Base-by-base conservation (phyloP, 2,113 vertebrate genomes). In the Rhinoderma darwinii region DNA sequence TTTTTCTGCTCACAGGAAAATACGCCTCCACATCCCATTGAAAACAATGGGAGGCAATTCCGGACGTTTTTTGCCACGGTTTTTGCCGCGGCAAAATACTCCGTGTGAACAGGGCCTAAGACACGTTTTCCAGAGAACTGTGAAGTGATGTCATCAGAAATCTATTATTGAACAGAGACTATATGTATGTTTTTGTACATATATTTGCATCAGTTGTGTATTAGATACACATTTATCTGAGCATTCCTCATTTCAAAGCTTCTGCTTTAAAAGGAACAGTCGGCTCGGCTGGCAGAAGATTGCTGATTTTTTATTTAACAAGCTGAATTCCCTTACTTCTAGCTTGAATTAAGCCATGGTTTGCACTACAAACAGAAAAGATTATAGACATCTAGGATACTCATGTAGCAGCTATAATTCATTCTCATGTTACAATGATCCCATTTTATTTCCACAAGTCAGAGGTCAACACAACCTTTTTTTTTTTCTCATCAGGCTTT, bases 381-480 rank as follows among this genome's bases (percentile, higher is more conserved):
- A 91, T 88, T 89, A 92, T 79, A 92, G 90, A 88, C 90, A 87
- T 86, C 89, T 90, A 89, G 82, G 88, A 76, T 72, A 87, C 84
- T 30, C 50, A 0, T 70, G 84, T 88, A 93, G 92, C 91, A 82
- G 84, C 90, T 91, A 92, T 91, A 93, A 94, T 82, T 93, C 90
- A 87, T 81, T 93, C 91, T 82, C 91, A 93, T 92, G 91, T 90
- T 93, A 94, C 90, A 91, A 93, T 94, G 93, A 94, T 93, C 91
- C 92, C 90, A 89, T 90, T 90, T 90, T 92, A 91, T 91, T 94
- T 93, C 93, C 92, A 92, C 88, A 93, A 93, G 93, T 90, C 91
- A 93, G 88, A 90, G 94, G 94, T 95, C 95, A 94, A 92, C 92
- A 90, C 84, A 90, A 93, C 92, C 93, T 93, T 91, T 92, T 93